phyloP scores from a whole-genome alignment of 2,113 vertebrate species.

The Peucedramus taeniatus region DNA sequence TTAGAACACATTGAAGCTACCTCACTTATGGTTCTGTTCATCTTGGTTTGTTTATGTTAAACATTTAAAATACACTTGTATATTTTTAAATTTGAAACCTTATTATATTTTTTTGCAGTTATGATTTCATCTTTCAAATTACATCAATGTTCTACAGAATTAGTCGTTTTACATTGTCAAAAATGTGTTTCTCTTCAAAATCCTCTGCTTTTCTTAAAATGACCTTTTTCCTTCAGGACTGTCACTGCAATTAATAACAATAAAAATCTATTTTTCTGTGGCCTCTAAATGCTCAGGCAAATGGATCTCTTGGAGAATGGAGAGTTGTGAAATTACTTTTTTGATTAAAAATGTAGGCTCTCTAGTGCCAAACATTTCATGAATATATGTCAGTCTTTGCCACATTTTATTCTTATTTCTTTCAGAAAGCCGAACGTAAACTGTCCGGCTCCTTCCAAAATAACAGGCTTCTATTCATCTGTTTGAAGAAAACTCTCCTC shows the following conservation, averaged over 20 bases:
- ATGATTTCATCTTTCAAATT: not conserved
- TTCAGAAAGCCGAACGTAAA: not conserved
- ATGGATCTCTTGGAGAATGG: not conserved
- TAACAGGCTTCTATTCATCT: not conserved
- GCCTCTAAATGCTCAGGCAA: not conserved
- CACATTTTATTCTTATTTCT: not conserved
- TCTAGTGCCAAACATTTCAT: not conserved
- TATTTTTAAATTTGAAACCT: not conserved
- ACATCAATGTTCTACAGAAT: not conserved
- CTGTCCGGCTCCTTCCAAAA: not conserved
- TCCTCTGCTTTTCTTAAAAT: not conserved
- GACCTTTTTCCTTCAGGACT: not conserved
- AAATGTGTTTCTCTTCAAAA: not conserved
- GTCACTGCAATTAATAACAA: not conserved
- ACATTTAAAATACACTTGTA: not conserved
- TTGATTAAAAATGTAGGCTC: not conserved
- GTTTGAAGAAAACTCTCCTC: not conserved
- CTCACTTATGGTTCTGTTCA: not conserved
- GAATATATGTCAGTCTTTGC: not conserved
- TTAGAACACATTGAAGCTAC: not conserved
- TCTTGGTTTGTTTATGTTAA: not conserved
- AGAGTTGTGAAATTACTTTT: not conserved
- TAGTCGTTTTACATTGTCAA: not conserved
- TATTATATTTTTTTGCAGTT: not conserved
- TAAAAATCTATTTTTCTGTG: not conserved